Percentiles rank a stretch among this genome's conserved stretches.
Conservation (phyloP, 1,140 invertebrate species). For the Micrasema longulum region DNA sequence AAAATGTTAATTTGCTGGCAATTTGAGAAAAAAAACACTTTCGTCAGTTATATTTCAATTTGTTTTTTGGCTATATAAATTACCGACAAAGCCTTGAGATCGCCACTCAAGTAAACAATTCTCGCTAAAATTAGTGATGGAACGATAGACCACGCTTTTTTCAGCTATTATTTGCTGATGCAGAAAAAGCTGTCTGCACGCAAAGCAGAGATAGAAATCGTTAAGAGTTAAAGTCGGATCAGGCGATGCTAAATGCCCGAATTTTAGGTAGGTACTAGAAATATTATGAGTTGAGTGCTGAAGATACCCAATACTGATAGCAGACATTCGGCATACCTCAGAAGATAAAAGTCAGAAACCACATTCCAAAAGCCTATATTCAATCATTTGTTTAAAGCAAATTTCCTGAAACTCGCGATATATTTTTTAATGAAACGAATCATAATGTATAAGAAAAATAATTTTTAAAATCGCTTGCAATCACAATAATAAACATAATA, state of each 20-base stretch:
- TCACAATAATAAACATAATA: too few relatives aligned
- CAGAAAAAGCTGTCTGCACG: constrained; percentile 31
- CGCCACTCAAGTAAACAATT: constrained; percentile 3
- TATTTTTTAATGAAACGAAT: too few relatives aligned
- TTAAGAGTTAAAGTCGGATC: constrained; percentile 5
- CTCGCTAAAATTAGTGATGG: not conserved
- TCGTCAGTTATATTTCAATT: not conserved
- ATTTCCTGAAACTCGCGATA: too few relatives aligned
- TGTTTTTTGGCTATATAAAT: too few relatives aligned
- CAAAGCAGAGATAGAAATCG: constrained; percentile 19
- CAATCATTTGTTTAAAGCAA: too few relatives aligned
- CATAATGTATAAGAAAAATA: too few relatives aligned
- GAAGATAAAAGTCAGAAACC: constrained; percentile 5
- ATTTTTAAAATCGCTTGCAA: too few relatives aligned
- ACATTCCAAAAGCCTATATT: too few relatives aligned
- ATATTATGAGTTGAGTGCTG: constrained; percentile 5
- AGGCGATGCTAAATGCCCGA: not conserved
- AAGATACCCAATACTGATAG: constrained; percentile 25
- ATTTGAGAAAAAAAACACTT: constrained; percentile 1
- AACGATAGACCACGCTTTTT: constrained; percentile 20
- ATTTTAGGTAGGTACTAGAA: not conserved
- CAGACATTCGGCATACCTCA: constrained; percentile 11
- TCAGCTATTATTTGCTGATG: constrained; percentile 8
- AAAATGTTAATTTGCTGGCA: constrained; percentile 54
- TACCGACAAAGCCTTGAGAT: not conserved